Conservation (phyloP, 2,113 vertebrate genomes). For the Colistium nudipinnis region DNA sequence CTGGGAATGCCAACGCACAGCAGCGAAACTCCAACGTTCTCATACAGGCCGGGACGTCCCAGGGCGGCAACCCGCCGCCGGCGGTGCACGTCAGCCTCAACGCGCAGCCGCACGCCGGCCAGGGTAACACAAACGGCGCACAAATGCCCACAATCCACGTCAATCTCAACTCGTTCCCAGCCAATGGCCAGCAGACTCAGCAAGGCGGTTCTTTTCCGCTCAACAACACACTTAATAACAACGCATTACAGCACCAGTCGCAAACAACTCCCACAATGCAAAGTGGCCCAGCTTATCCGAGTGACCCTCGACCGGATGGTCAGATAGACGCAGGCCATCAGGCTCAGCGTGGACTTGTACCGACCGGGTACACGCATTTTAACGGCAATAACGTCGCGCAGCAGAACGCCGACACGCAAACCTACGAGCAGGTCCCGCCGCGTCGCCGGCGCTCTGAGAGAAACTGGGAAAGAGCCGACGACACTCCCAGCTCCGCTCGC, state of each 20-base stretch:
- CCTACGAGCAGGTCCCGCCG: constrained; percentile 43
- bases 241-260: constrained; percentile 28
- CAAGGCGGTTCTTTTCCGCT: constrained; percentile 38
- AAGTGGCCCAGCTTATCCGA: constrained; percentile 13
- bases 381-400: constrained; percentile 36
- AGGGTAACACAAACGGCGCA: constrained; percentile 46
- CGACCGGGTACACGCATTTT: constrained; percentile 68
- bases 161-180: constrained; percentile 74
- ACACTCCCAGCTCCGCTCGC: neutral
- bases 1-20: constrained; percentile 50
- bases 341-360: constrained; percentile 42
- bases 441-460: constrained; percentile 6
- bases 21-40: constrained; percentile 73
- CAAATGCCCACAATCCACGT: constrained; percentile 77
- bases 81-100: constrained; percentile 77
- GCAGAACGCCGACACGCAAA: constrained; percentile 57
- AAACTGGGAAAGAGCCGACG: constrained; percentile 4
- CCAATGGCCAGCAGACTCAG: constrained; percentile 38
- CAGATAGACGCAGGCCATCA: neutral
- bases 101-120: constrained; percentile 45
- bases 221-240: constrained; percentile 10
- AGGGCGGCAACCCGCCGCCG: constrained; percentile 39
- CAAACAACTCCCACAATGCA: constrained; percentile 43
- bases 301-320: constrained; percentile 3
- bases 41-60: constrained; percentile 68